These are phyloP conservation scores for Pyrrhia umbra DNA, from an alignment of 2,888 invertebrate species.

Conservation along the genomic window DNA sequence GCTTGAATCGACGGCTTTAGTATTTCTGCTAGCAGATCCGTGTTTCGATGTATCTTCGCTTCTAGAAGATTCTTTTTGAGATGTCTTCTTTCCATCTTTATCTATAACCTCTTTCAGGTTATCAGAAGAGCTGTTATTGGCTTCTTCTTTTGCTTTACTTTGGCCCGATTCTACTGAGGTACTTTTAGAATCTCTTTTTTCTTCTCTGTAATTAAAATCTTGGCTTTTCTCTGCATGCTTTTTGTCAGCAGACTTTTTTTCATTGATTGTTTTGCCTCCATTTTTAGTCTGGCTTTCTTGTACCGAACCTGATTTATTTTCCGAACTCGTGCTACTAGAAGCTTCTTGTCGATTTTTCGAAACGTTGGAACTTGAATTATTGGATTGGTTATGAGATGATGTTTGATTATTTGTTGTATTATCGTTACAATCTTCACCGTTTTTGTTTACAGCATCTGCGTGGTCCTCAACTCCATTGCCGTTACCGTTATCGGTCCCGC, in stretches of 20 bases:
- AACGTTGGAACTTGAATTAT: neutral
- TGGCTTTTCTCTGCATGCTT: neutral
- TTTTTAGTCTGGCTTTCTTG: neutral
- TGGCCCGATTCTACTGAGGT: neutral
- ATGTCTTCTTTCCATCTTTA: neutral
- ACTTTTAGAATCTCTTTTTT: neutral
- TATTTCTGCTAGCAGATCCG: neutral
- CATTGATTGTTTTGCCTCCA: neutral
- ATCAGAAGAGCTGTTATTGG: neutral
- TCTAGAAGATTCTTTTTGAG: neutral
- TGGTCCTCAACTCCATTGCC: neutral
- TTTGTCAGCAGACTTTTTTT: neutral
- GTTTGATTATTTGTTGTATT: neutral
- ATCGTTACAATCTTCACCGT: neutral
- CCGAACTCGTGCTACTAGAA: neutral
- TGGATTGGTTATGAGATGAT: too few species aligned
- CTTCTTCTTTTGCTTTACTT: neutral
- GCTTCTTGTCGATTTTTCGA: neutral
- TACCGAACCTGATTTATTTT: neutral
- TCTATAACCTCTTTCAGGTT: neutral
- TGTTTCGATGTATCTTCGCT: neutral
- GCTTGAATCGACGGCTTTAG: neutral
- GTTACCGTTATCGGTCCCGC: neutral
- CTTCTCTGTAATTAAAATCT: neutral
- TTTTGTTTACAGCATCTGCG: neutral